These are phyloP conservation scores for Phortica variegata DNA, from an alignment of 1,140 invertebrate species.

Conservation along the genomic window DNA sequence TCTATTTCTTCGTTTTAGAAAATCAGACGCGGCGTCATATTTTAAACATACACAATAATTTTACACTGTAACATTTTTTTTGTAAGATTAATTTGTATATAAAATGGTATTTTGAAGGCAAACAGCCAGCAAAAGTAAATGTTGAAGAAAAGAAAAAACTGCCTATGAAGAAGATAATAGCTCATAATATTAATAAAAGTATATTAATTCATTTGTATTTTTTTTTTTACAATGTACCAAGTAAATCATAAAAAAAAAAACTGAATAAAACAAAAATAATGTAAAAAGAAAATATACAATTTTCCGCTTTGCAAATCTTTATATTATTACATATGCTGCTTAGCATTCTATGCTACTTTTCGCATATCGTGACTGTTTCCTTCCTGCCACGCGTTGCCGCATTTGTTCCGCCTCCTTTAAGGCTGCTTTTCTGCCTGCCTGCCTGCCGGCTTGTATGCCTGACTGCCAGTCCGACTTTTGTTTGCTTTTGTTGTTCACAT, in stretches of 20 bases:
- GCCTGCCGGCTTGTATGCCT: slow-evolving; percentile 6
- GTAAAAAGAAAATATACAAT: slow-evolving; percentile 17
- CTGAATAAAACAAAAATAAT: not conserved
- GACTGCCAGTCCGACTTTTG: slow-evolving; percentile 17
- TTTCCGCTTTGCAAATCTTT: slow-evolving; percentile 34
- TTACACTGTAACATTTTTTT: slow-evolving; percentile 5
- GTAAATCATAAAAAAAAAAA: not conserved
- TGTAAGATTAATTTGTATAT: too few relatives aligned
- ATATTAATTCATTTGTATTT: slow-evolving; percentile 1
- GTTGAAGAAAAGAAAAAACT: too few relatives aligned
- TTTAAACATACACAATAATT: not conserved
- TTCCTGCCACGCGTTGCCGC: not conserved
- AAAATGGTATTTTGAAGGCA: too few relatives aligned
- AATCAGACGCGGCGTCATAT: slow-evolving; percentile 15
- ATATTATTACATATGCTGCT: slow-evolving; percentile 28
- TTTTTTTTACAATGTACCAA: slow-evolving; percentile 1
- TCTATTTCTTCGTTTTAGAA: slow-evolving; percentile 3
- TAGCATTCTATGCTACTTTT: slow-evolving; percentile 18
- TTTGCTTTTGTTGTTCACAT: slow-evolving; percentile 19
- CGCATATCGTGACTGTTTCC: slow-evolving; percentile 8
- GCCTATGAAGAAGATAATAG: too few relatives aligned
- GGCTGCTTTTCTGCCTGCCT: slow-evolving; percentile 2
- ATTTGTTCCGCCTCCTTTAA: not conserved
- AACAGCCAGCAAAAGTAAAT: too few relatives aligned
- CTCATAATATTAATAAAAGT: too few relatives aligned